Percentiles rank a stretch among this genome's conserved stretches.
These are phyloP conservation scores for Echiichthys vipera DNA, from an alignment of 2,797 vertebrate species.

Conservation along the genomic window DNA sequence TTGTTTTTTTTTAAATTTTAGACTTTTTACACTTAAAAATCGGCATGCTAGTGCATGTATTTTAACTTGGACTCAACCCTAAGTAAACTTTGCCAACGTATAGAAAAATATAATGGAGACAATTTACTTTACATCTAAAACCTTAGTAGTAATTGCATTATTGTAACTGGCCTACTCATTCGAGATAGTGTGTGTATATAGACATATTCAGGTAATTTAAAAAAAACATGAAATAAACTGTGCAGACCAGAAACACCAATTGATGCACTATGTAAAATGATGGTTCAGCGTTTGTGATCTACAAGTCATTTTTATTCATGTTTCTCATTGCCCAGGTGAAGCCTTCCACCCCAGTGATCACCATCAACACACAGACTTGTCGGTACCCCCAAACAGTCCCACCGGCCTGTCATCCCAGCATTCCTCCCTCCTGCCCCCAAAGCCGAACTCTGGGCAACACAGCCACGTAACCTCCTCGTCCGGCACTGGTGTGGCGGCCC, in stretches of 20 bases:
- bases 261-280: neutral
- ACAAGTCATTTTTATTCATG: neutral
- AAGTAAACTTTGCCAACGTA: neutral
- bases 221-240: neutral
- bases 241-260: neutral
- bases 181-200: neutral
- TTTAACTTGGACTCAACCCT: neutral
- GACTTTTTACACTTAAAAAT: neutral
- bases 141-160: neutral
- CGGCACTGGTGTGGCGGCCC: conserved; percentile 76
- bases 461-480: conserved; percentile 86
- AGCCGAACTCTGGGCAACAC: conserved; percentile 88
- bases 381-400: conserved; percentile 97
- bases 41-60: neutral
- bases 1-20: neutral
- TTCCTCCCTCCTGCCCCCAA: conserved; percentile 88
- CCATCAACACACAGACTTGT: conserved; percentile 95
- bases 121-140: neutral
- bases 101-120: neutral
- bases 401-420: conserved; percentile 94
- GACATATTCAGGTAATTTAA: neutral
- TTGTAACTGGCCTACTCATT: neutral
- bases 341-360: conserved; percentile 95
- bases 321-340: conserved; percentile 87
- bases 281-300: neutral